Conservation (phyloP, 2,797 vertebrate genomes). For the Meda fulgida region DNA sequence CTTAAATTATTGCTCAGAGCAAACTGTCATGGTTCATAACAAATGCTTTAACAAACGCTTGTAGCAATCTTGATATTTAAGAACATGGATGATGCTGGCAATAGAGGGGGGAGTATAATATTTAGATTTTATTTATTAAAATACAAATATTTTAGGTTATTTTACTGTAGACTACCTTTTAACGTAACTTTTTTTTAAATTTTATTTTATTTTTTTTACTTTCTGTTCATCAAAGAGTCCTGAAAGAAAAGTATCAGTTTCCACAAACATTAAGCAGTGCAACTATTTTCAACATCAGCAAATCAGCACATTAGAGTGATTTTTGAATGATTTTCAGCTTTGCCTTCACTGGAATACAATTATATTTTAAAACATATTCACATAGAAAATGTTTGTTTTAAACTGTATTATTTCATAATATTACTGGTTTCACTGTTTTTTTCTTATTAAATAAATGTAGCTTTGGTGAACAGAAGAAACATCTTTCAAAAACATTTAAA, state of each 20-base stretch:
- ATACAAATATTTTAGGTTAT: not conserved
- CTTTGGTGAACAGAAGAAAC: not conserved
- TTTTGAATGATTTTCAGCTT: not conserved
- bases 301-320: not conserved
- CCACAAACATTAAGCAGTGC: not conserved
- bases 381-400: not conserved
- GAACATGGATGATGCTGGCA: not conserved
- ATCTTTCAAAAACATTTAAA: not conserved
- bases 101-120: not conserved
- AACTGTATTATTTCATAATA: not conserved
- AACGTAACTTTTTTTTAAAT: too few relatives aligned
- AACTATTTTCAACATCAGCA: not conserved
- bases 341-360: not conserved
- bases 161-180: too few relatives aligned
- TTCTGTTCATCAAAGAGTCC: not conserved
- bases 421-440: not conserved
- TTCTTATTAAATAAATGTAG: not conserved
- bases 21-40: conserved; percentile 52
- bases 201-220: too few relatives aligned
- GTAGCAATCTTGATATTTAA: conserved; percentile 23
- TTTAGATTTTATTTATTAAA: too few relatives aligned
- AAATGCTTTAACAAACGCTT: conserved; percentile 13
- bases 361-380: not conserved
- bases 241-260: not conserved
- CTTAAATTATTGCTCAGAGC: conserved; percentile 23